These are phyloP conservation scores for Cheilosia scutellata DNA, from an alignment of 2,888 invertebrate genomes.

Conservation along the genomic window DNA sequence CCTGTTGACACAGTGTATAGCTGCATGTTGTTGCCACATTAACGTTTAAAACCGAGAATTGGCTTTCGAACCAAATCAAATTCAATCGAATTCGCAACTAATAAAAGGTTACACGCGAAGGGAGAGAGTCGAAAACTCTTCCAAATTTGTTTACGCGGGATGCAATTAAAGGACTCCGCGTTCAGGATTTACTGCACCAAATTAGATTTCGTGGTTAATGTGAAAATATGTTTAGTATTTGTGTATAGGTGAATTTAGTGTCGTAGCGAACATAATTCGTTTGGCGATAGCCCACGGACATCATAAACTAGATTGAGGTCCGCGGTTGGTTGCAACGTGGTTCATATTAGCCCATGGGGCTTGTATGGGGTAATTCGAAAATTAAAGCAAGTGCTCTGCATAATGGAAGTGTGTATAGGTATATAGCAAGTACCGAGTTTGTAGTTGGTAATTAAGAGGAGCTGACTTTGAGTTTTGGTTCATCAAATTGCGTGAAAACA, in stretches of 20 bases:
- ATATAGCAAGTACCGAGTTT: too few species aligned
- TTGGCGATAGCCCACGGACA: slow-evolving; percentile 17
- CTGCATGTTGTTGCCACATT: slow-evolving; percentile 62
- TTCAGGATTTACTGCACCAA: slow-evolving; percentile 31
- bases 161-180: slow-evolving; percentile 50
- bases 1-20: slow-evolving; percentile 45
- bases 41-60: slow-evolving; percentile 71
- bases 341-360: not conserved
- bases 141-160: slow-evolving; percentile 33
- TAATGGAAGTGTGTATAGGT: too few species aligned
- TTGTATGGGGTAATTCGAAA: slow-evolving; percentile 4
- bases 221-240: slow-evolving; percentile 30
- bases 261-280: slow-evolving; percentile 15
- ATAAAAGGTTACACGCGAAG: slow-evolving; percentile 60
- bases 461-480: too few species aligned
- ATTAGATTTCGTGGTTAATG: slow-evolving; percentile 46
- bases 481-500: too few species aligned
- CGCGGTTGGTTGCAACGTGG: slow-evolving; percentile 23
- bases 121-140: not conserved
- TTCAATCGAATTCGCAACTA: slow-evolving; percentile 74
- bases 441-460: too few species aligned
- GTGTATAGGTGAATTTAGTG: slow-evolving; percentile 19
- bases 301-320: slow-evolving; percentile 60
- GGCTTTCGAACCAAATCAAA: slow-evolving; percentile 66
- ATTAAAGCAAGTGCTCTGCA: slow-evolving; percentile 3